Evolutionary conservation across 2,888 invertebrate species (phyloP), one percentile per base, ranked within the genome.

Genomic region (Lasioglossum morio): DNA sequence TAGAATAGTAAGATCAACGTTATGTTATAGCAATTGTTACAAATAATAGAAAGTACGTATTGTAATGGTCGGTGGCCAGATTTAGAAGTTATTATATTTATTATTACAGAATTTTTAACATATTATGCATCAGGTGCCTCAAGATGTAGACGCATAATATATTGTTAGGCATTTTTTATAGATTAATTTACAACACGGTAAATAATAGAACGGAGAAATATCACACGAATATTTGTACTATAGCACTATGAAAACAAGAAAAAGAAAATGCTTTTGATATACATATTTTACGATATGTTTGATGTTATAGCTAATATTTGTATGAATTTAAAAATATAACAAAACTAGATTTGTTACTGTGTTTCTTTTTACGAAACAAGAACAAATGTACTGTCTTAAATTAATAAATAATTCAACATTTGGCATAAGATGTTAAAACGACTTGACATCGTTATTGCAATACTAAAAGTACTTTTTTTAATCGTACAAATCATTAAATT

Each of bases 361-460:
- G 27, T 72, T 86, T 83, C 82, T 79, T 79, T 86, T 77, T 77
- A 77, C 70, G 73, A 60, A 74, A 79, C 40, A 75, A 57, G 43
- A 66, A 87, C 34, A 75, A 66, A 82, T 78, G 73, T 63, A 83
- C 43, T 72, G 81, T 73, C 57, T 57, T 77, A 74, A 72, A 77
- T 79, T 79, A 86, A 85, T 86, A 82, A 82, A 82, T 74, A 72
- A 79, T 79, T 66, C 43, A 30, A 70, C 72, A 79, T 57, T 77
- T 74, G 37, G 63, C n/a, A 57, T 16, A 34, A 79, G 14, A 43
- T 70, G 14, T 77, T 79, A 83, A 19, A 40, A 60, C 57, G 3
- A 8, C 43, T 43, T 34, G 63, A 30, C 76, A 72, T 34, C 63
- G 34, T 76, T 66, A 77, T 72, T 57, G 48, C 69, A 57, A 40